A percentile compares a stretch with the other conserved stretches of the same genome.
Conservation (phyloP, 2,113 vertebrate genomes). For the Otus sunia region DNA sequence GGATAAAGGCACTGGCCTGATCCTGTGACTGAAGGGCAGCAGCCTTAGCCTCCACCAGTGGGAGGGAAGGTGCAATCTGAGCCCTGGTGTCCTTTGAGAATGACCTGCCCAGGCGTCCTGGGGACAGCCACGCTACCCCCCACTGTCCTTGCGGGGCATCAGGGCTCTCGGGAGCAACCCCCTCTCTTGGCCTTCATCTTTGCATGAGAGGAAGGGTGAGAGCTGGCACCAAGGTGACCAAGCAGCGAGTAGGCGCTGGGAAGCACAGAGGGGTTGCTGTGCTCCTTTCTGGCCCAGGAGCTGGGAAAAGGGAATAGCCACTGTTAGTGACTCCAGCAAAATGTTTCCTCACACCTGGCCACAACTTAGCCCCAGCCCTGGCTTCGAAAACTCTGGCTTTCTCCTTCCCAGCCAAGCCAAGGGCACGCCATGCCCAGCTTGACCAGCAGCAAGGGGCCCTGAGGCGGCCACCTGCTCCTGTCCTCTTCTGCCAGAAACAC, state of each 20-base stretch:
- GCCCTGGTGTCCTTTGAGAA: background rate
- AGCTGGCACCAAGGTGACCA: background rate
- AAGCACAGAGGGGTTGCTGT: background rate
- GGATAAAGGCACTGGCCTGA: background rate
- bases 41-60: background rate
- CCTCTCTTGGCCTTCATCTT: background rate
- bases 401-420: background rate
- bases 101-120: background rate
- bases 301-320: background rate
- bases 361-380: background rate
- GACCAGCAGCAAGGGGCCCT: background rate
- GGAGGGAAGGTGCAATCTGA: slow-evolving; percentile 46
- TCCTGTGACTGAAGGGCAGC: slow-evolving; percentile 1
- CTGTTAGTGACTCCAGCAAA: background rate
- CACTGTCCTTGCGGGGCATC: fast-evolving
- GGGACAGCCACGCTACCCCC: fast-evolving
- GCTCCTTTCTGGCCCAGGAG: background rate
- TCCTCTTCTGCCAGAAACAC: background rate
- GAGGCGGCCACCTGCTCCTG: background rate
- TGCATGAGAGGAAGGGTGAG: background rate
- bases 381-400: background rate
- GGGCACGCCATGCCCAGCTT: background rate
- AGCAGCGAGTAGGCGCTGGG: background rate
- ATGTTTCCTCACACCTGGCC: background rate
- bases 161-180: background rate